Base-by-base conservation (phyloP, 2,888 invertebrate genomes). In the Diarsia brunnea region DNA sequence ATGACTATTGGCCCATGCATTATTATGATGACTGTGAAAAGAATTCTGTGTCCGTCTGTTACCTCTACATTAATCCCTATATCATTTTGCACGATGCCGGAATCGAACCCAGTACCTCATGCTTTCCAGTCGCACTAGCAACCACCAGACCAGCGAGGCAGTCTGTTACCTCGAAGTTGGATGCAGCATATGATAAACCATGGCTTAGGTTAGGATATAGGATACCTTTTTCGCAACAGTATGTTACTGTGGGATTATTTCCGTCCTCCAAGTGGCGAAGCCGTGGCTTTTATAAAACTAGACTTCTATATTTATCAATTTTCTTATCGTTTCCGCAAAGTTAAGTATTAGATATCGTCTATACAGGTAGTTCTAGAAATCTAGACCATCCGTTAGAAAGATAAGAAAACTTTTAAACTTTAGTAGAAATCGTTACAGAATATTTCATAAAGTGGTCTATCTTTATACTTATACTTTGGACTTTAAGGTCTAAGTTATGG, bases 391-490 rank as follows among this genome's bases (percentile, higher is more conserved):
- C 49, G 45, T 66, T 71, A 53, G 0, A 19, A 24, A 43, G 70
- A 64, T 49, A 79, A 79, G 64, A 7, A 0, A 63, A 55, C 27
- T 70, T 47, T 63, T 49, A 55, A 27, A 27, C 19, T 58, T 38
- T 12, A 61, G 2, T 21, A 16, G 49, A 27, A 27, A 31, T 55
- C 70, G 27, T 70, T 76, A 10, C 1, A 16, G 63, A 45, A 70
- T 55, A 55, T 49, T 63, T 21, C 71, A 69, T 78, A 79, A 69
- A 76, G n/a, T 43, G 11, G 8, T 27, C 2, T 61, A 61, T 19
- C 47, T 76, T 78, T 78, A 43, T 47, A 53, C 4, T 21, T 47
- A 47, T 31, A 55, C 79, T 76, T 78, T 14, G 31, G 27, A 55
- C n/a, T 69, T 69, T 19, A 79, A 43, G 47, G 2, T 21, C 19